phyloP scores from a whole-genome alignment of 2,113 vertebrate genomes.

The Hemibagrus wyckioides region DNA sequence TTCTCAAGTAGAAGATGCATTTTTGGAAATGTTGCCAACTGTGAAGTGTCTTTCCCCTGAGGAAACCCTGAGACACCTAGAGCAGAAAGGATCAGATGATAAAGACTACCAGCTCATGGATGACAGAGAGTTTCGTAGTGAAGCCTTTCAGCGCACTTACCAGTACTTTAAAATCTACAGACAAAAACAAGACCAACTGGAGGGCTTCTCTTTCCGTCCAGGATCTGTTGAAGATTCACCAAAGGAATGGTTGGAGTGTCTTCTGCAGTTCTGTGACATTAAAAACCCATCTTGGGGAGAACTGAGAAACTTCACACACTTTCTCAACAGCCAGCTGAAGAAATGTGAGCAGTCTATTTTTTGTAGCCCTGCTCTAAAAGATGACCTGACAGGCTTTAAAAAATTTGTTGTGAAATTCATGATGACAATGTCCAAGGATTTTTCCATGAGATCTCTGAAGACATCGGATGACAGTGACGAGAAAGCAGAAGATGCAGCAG shows the following conservation, averaged over 20 bases:
- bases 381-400: constrained; percentile 78
- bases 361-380: constrained; percentile 62
- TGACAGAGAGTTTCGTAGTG: constrained; percentile 64
- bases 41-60: constrained; percentile 69
- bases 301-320: constrained; percentile 76
- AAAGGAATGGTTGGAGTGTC: constrained; percentile 70
- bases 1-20: constrained; percentile 39
- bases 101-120: constrained; percentile 70
- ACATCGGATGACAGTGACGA: constrained; percentile 75
- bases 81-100: background rate
- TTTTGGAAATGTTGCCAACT: constrained; percentile 48
- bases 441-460: constrained; percentile 76
- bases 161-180: constrained; percentile 77
- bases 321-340: constrained; percentile 76
- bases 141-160: constrained; percentile 80
- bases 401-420: constrained; percentile 81
- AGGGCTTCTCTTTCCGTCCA: constrained; percentile 62
- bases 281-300: constrained; percentile 79
- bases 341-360: constrained; percentile 79
- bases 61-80: constrained; percentile 67
- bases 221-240: constrained; percentile 69
- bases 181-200: constrained; percentile 55
- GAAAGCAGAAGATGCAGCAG: constrained; percentile 48
- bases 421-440: constrained; percentile 82
- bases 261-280: constrained; percentile 75